Evolutionary conservation across 2,113 vertebrate species (phyloP).

Genomic region (Heterocephalus glaber): DNA sequence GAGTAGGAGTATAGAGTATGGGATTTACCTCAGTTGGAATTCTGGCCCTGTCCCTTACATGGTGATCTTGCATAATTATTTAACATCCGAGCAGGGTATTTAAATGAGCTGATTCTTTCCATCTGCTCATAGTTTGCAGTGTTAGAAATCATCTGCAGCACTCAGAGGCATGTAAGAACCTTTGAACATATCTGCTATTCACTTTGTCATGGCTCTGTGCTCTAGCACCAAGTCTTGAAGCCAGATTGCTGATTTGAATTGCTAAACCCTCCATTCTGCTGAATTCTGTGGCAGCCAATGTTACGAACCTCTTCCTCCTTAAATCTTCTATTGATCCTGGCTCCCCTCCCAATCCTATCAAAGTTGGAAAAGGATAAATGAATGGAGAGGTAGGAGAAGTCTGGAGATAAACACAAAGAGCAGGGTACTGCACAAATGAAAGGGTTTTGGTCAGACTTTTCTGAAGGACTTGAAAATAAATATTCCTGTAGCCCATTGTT

Average conservation of each 20-base stretch:
- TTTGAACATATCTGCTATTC: neutral
- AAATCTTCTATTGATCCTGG: neutral
- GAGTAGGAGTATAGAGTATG: constrained; percentile 2
- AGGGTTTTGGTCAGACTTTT: neutral
- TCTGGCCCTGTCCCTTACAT: neutral
- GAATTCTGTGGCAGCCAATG: neutral
- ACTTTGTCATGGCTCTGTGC: neutral
- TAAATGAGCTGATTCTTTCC: neutral
- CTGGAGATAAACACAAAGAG: neutral
- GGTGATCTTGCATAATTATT: neutral
- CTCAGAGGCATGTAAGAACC: neutral
- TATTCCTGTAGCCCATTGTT: neutral
- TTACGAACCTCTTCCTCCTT: neutral
- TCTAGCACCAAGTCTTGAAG: neutral
- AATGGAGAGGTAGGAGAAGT: neutral
- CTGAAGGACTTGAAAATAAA: constrained; percentile 29
- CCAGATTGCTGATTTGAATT: neutral
- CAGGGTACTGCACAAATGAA: neutral
- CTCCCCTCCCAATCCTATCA: neutral
- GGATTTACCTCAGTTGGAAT: neutral
- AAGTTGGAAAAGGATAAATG: neutral
- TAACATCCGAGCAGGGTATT: neutral
- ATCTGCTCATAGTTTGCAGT: neutral
- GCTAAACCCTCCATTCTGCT: neutral
- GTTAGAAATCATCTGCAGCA: neutral